Base-by-base conservation (phyloP, 2,888 invertebrate species). In the Phanerotoma sp. region DNA sequence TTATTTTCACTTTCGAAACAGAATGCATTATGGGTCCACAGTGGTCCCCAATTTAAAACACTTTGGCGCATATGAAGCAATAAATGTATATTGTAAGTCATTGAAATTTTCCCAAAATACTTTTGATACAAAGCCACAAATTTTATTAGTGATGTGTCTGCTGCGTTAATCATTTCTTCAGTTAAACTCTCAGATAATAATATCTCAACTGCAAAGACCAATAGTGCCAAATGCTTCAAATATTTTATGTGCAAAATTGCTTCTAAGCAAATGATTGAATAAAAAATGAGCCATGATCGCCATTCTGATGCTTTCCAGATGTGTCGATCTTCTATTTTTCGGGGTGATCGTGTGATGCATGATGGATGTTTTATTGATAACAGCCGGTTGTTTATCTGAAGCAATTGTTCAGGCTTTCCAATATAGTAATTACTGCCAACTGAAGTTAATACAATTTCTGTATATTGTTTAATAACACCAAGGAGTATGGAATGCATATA, bases 11-110 rank as follows among this genome's bases (percentile, higher is more conserved):
- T 49, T 45, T 57, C 53, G 35, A 53, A 56, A 15, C 30, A 35
- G 25, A 52, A 56, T 2, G 56, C 47, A 6, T 50, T 46, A 11
- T 47, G 50, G 3, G 46, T 38, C 57, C 50, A 53, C 32, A 57
- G 32, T 16, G 52, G 57, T 6, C 53, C 50, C 9, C 32, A 41
- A 21, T 45, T 52, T 11, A 44, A 22, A 7, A 53, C 47, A 38
- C 37, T 21, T 22, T 45, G 40, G 32, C 37, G 28, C 30, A 52
- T 41, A 41, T 57, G 53, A 7, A 53, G 37, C 9, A 47, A 38
- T 15, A 37, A n/a, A 45, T 49, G 57, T 18, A 57, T 10, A 41
- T 57, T 57, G 5, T 48, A 53, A n/a, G 42, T 57, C 50, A 57
- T 46, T 37, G 35, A 32, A 21, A 41, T 13, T 30, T 20, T 33